These are phyloP conservation scores for Crocuta crocuta DNA, from an alignment of 2,113 vertebrate species.

Conservation along the genomic window DNA sequence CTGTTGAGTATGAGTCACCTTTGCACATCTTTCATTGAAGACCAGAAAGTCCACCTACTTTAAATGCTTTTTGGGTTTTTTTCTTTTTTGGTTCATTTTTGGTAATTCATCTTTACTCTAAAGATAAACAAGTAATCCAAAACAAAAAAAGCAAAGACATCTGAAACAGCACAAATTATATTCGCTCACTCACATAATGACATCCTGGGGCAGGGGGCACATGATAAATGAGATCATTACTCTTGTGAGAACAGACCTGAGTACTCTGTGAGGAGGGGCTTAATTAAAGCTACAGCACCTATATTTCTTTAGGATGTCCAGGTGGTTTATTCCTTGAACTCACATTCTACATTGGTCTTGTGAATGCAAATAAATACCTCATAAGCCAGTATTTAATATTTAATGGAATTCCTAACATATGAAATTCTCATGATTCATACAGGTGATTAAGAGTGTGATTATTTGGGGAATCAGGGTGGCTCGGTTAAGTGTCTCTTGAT, in stretches of 20 bases:
- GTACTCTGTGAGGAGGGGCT: background rate
- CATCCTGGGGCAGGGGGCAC: background rate
- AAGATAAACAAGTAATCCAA: background rate
- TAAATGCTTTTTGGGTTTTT: background rate
- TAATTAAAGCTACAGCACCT: constrained; percentile 1
- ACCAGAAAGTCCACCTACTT: background rate
- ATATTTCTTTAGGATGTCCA: background rate
- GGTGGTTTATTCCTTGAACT: background rate
- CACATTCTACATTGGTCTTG: background rate
- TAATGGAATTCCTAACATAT: background rate
- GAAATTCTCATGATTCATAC: background rate
- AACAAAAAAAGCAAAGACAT: background rate
- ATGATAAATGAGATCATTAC: background rate
- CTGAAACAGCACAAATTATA: constrained; percentile 12
- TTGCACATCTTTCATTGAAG: background rate
- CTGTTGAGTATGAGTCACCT: background rate
- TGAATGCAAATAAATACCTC: background rate
- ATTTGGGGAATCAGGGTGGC: too few relatives aligned
- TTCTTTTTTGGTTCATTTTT: background rate
- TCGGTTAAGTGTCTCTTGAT: too few relatives aligned
- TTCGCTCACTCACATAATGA: background rate
- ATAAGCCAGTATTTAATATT: background rate
- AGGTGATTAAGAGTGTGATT: background rate
- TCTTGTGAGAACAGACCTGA: background rate
- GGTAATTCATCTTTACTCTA: background rate